Conservation (phyloP, 2,888 invertebrate genomes). For the Clunio marinus region DNA sequence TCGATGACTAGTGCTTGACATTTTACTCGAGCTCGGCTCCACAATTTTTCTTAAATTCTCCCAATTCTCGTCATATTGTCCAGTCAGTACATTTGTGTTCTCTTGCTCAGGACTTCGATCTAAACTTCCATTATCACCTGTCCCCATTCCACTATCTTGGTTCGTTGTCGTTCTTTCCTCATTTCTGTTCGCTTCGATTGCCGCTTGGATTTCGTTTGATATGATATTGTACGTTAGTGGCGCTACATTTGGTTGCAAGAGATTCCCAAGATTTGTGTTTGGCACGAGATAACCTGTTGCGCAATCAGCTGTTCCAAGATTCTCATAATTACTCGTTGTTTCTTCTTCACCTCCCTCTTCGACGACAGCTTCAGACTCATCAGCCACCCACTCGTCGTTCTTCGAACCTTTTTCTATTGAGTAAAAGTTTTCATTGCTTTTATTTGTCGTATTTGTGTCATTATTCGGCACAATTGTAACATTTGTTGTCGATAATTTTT, state of each 20-base stretch:
- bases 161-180: neutral
- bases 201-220: slow-evolving; percentile 47
- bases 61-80: slow-evolving; percentile 39
- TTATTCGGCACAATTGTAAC: slow-evolving; percentile 39
- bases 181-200: neutral
- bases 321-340: slow-evolving; percentile 38
- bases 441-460: neutral
- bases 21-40: slow-evolving; percentile 32
- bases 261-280: slow-evolving; percentile 51
- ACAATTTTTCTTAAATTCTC: slow-evolving; percentile 38
- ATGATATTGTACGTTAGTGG: slow-evolving; percentile 51
- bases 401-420: slow-evolving; percentile 1
- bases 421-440: slow-evolving; percentile 35
- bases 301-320: slow-evolving; percentile 48
- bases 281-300: slow-evolving; percentile 51
- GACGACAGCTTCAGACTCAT: slow-evolving; percentile 21
- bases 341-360: slow-evolving; percentile 31
- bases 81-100: slow-evolving; percentile 31
- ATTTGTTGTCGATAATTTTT: slow-evolving; percentile 42
- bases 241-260: slow-evolving; percentile 50
- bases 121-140: slow-evolving; percentile 64
- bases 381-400: slow-evolving; percentile 30
- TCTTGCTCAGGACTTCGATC: slow-evolving; percentile 62
- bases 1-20: slow-evolving; percentile 33
- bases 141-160: slow-evolving; percentile 57